phyloP scores from a whole-genome alignment of 35 echinoderm and acorn worm species.

The Anneissia japonica region DNA sequence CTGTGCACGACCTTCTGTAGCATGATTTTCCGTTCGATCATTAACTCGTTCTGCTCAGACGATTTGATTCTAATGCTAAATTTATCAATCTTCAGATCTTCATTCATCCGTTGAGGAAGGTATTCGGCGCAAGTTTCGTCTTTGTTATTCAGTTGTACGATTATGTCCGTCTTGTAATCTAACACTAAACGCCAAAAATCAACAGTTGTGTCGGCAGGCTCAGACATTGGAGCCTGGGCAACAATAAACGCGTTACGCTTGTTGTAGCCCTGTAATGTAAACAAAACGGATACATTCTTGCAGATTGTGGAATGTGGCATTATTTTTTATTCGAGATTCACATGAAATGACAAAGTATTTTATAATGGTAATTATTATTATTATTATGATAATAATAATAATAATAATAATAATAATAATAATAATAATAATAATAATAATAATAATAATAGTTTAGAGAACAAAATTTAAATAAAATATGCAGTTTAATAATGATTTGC shows the following conservation, averaged over 20 bases:
- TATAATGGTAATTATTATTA: no score
- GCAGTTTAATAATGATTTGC: no score
- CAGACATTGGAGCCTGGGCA: background rate
- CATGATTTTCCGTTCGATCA: background rate
- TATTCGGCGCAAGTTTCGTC: background rate
- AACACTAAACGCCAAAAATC: background rate
- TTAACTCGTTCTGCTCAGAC: background rate
- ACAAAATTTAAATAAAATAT: no score
- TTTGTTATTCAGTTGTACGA: background rate
- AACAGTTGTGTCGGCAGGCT: background rate
- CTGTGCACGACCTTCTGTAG: background rate
- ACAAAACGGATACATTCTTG: no score
- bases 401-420: no score
- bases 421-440: no score
- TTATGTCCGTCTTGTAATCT: background rate
- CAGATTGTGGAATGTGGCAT: no score
- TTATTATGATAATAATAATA: no score
- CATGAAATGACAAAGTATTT: no score
- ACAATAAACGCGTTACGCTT: background rate
- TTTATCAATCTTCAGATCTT: background rate
- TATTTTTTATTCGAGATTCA: no score
- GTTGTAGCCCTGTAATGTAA: no score
- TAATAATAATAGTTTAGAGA: no score
- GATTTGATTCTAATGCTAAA: background rate
- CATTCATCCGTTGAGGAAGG: background rate